phyloP scores from a whole-genome alignment of 2,888 invertebrate species.

The Ochlodes sylvanus region DNA sequence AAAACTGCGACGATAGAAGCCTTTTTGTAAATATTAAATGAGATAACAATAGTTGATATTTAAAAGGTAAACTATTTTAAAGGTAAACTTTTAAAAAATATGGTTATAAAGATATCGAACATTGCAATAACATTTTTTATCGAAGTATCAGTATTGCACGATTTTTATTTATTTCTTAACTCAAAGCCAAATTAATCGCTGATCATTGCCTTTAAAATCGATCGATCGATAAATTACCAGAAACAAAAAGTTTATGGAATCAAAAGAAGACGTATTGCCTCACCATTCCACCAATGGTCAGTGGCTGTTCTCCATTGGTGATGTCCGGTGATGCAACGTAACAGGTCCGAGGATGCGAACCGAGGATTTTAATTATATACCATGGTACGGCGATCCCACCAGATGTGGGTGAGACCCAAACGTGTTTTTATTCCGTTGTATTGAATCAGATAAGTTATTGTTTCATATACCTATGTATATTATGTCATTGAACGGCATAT shows the following conservation, averaged over 20 bases:
- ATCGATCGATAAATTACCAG: conserved; percentile 2
- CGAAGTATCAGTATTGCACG: too few species aligned
- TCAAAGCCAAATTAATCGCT: not conserved
- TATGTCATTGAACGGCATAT: too few species aligned
- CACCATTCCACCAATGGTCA: conserved; percentile 53
- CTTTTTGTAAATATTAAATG: too few species aligned
- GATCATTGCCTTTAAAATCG: not conserved
- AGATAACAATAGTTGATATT: too few species aligned
- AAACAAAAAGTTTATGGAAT: not conserved
- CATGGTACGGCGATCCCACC: conserved; percentile 46
- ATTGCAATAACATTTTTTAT: too few species aligned
- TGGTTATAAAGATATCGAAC: too few species aligned
- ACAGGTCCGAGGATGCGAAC: conserved; percentile 41
- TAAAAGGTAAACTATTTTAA: too few species aligned
- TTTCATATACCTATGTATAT: not conserved
- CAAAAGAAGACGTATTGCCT: not conserved
- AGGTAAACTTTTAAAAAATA: too few species aligned
- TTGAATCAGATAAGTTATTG: not conserved
- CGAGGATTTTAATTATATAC: conserved; percentile 47
- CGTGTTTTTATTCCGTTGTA: conserved; percentile 25
- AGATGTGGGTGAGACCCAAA: conserved; percentile 44
- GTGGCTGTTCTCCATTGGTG: conserved; percentile 54
- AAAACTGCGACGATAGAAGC: too few species aligned
- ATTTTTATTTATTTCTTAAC: too few species aligned
- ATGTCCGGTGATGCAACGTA: conserved; percentile 47